Base-by-base conservation (phyloP, 2,888 invertebrate species). In the Lithophane ornitopus region DNA sequence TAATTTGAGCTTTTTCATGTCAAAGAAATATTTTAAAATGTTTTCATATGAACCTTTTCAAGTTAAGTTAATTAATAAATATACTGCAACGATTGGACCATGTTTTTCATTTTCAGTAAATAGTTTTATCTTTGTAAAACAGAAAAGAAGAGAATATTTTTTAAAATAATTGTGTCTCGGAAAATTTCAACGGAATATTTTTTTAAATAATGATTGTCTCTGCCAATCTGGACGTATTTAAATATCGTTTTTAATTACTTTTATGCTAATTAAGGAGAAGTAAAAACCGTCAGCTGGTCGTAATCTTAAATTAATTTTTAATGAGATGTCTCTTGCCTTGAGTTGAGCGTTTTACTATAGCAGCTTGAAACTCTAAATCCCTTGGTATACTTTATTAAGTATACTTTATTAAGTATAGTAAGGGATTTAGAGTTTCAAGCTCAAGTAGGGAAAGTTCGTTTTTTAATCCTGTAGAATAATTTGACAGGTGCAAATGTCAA, bases 171-270 rank as follows among this genome's bases (percentile, higher is more conserved):
- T 34, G 6, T 34, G 34, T 34, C 34, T 34, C 34, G 34, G 6
- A 34, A 34, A 34, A 6, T 6, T 56, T 26, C 22, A 6, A 22
- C 4, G 12, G 3, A 26, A 7, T 26, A 1, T 41, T 28, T 34
- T 61, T 77, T 62, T 39, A 6, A 7, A 19, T 16, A 22, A 58
- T 34, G 34, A 34, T 12, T 7, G 11, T 73, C 28, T 0, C 16
- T 19, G 12, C 8, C 26, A 52, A 14, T 54, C n/a, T 73, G 34
- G 16, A 54, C 28, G 12, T 66, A 81, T 70, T 71, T 49, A 46
- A 81, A 54, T 66, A 39, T 46, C 49, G 52, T 74, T 78, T 78
- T 81, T 81, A 78, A 78, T 78, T 74, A 74, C 39, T 74, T 78
- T 66, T 39, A 78, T 81, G 81, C 65, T 81, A 81, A 78, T 81